Evolutionary conservation across 1,140 invertebrate species (phyloP).

Genomic region (Eupeodes corollae): DNA sequence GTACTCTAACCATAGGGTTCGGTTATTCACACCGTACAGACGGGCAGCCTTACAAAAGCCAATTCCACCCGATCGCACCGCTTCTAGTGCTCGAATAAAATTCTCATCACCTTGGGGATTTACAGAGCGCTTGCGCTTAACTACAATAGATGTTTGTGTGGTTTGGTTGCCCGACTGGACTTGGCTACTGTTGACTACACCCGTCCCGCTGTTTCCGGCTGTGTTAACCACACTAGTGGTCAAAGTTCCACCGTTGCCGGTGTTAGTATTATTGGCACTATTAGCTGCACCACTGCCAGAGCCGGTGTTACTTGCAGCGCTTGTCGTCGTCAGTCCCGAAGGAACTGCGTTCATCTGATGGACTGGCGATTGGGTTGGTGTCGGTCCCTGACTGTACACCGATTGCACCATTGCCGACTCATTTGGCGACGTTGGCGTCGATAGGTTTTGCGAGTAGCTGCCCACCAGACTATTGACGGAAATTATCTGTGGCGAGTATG

Average conservation of each 20-base stretch:
- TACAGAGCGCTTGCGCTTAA: slow-evolving; percentile 49
- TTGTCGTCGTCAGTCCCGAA: background rate
- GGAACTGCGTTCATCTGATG: slow-evolving; percentile 16
- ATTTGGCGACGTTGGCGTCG: slow-evolving; percentile 32
- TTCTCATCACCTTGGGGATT: slow-evolving; percentile 68
- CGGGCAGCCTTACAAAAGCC: slow-evolving; percentile 73
- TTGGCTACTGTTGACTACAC: slow-evolving; percentile 35
- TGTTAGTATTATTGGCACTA: slow-evolving; percentile 8
- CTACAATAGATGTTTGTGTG: slow-evolving; percentile 4
- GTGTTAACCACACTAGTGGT: background rate
- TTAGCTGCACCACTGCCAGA: slow-evolving; percentile 7
- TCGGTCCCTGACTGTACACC: slow-evolving; percentile 35
- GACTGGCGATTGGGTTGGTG: slow-evolving; percentile 34
- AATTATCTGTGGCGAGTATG: slow-evolving; percentile 36
- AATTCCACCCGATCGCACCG: slow-evolving; percentile 67
- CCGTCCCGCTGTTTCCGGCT: slow-evolving; percentile 6
- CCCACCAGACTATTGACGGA: slow-evolving; percentile 34
- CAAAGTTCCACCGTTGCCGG: slow-evolving; percentile 1
- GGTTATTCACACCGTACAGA: slow-evolving; percentile 70
- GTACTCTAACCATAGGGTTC: slow-evolving; percentile 72
- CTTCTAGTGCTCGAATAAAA: slow-evolving; percentile 64
- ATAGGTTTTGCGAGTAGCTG: slow-evolving; percentile 34
- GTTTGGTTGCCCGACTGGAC: slow-evolving; percentile 24
- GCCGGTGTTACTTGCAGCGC: background rate
- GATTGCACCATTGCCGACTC: slow-evolving; percentile 37